A percentile compares a stretch with the other conserved stretches of the same genome.
These are phyloP conservation scores for Chaetodon auriga DNA, from an alignment of 2,113 vertebrate genomes.

Conservation along the genomic window DNA sequence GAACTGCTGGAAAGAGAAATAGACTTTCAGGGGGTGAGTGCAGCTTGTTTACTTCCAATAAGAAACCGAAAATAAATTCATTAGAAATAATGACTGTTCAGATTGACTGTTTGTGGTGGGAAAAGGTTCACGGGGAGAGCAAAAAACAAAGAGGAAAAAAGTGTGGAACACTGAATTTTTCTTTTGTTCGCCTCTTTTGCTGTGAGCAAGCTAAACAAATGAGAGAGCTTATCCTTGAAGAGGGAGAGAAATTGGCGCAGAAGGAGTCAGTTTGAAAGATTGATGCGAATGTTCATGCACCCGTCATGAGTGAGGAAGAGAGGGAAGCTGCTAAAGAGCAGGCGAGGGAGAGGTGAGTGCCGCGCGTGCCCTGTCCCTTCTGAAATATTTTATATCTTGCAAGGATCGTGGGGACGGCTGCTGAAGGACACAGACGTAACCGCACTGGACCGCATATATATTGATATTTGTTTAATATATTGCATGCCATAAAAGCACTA, in stretches of 20 bases:
- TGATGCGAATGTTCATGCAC: conserved; percentile 43
- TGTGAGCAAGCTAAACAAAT: conserved; percentile 57
- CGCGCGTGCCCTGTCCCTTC: neutral
- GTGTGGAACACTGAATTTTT: conserved; percentile 5
- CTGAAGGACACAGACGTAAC: neutral
- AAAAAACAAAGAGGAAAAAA: neutral
- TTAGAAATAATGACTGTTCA: conserved; percentile 33
- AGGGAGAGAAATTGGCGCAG: conserved; percentile 23
- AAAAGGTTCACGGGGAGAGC: neutral
- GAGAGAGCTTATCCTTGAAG: conserved; percentile 35
- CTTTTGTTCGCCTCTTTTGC: conserved; percentile 54
- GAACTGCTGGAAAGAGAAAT: conserved; percentile 47
- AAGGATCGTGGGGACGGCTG: neutral
- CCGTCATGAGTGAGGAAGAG: conserved; percentile 38
- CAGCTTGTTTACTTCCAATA: conserved; percentile 31
- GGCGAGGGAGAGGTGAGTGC: conserved; percentile 42
- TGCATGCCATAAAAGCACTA: neutral
- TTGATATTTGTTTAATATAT: conserved; percentile 5
- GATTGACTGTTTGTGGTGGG: conserved; percentile 20
- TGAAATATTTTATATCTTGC: neutral
- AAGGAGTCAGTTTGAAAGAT: conserved; percentile 43
- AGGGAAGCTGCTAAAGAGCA: conserved; percentile 29
- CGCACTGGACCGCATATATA: neutral
- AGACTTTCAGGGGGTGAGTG: conserved; percentile 51
- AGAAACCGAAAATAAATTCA: conserved; percentile 52